Evolutionary conservation across 1,140 invertebrate genomes (phyloP), one percentile per base, ranked within the genome.

Genomic region (Macrobrachium nipponense): DNA sequence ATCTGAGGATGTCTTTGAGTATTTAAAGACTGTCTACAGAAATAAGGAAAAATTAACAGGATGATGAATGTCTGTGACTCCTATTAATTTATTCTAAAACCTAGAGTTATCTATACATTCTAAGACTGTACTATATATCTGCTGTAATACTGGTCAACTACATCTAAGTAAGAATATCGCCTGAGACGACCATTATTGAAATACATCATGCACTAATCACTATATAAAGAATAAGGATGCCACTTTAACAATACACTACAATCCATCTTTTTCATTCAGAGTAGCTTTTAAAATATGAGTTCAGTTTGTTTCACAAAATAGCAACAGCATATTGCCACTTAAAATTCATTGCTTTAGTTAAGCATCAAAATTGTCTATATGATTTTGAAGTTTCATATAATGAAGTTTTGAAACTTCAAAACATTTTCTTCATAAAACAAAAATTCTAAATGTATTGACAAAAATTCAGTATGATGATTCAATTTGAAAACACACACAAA

Each of bases 161-260:
- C 77, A 17, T 59, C 76, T 79, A 80, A 58, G 70, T 70, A 73
- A 80, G 78, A 68, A 70, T 23, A 70, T 72, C n/a, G 83, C 68
- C 76, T 62, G 20, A 36, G 61, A 43, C 58, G 59, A 10, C 66
- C 43, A 64, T 59, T 51, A 77, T 36, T 80, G 27, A 86, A 44
- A 20, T 58, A 80, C 83, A 79, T 44, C 83, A 86, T 86, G 83
- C 83, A 86, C 76, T 73, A 73, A 85, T 59, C n/a, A 72, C 76
- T 79, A 79, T 43, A n/a, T 59, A 62, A 86, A 80, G 66, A 68
- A 43, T 80, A 27, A 73, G 76, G 83, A 73, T 80, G 83, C 83
- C 77, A 73, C 43, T 43, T 59, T 68, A 86, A 73, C 60, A 80
- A 70, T 59, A 79, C 83, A 86, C 83, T 86, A 86, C 83, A 86